Evolutionary conservation across 2,113 vertebrate genomes (phyloP), one percentile per base, ranked within the genome.

Genomic region (Crotalus viridis): DNA sequence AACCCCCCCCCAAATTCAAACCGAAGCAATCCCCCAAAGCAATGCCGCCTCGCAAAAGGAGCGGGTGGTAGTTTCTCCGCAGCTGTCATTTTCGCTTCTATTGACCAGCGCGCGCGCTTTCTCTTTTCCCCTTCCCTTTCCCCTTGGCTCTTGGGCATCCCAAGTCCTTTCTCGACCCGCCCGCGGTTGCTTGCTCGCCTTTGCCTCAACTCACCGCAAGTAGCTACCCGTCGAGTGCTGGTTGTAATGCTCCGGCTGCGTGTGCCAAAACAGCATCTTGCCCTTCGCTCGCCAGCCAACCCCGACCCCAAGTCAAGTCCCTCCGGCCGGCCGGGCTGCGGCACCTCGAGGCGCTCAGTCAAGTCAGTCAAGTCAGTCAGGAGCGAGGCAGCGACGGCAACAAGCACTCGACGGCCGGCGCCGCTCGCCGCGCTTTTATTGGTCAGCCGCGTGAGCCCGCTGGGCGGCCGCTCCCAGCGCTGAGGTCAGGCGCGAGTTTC

Each of bases 181-280:
- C 89, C n/a, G 0, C 3, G 4, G 55, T 5, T 5, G 55, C 28
- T 5, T 5, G 55, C 28, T 22, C 6, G 22, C 13, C 55, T 6
- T 10, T 26, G 12, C 1, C 43, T 24, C 48, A 9, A 96, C 98
- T 98, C 97, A 99, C 99, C 98, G 98, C 96, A 99, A 97, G 97
- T 98, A 98, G 96, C 97, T 97, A 95, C 98, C 97, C 51, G 96
- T 96, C 87, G 96, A 96, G 97, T 98, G 98, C 96, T 98, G 98
- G 96, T 98, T 98, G 97, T 98, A 99, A 94, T 98, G 98, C 94
- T 99, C 99, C 19, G 98, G 98, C 96, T 99, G 98, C 64, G 98
- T 97, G 97, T 99, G 98, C 98, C 98, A 99, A 97, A 98, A 99
- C 96, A 99, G 98, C 98, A 99, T 99, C 94, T 95, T 97, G 2